Base-by-base conservation (phyloP, 2,797 vertebrate species). In the Myotis findleyi region DNA sequence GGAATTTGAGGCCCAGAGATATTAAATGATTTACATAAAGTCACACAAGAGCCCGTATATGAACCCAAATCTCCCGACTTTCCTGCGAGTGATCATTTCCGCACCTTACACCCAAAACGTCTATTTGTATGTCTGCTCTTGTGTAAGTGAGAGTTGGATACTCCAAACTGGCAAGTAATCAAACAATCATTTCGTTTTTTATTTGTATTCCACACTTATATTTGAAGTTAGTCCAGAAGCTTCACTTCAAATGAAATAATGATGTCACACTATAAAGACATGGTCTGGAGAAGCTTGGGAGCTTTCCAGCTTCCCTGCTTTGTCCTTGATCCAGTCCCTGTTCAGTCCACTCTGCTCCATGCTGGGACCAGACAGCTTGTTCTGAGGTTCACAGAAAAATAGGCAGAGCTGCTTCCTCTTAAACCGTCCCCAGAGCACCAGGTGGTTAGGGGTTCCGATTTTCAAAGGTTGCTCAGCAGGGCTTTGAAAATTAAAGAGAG, bases 391-490 rank as follows among this genome's bases (percentile, higher is more conserved):
- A 83, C 73, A 96, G 88, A 64, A 94, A 89, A 87, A 82, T 23
- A 84, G 66, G 71, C 86, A 80, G 92, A 80, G 33, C 90, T 79
- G 36, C 18, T 38, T 36, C 71, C 5, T 96, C 72, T 87, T 77
- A 89, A 93, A 95, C 82, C 12, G 3, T 89, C 38, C 62, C n/a
- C 55, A 33, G 82, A 96, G 85, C 25, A 16, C 79, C 85, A 93
- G 92, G 92, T 90, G 87, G 93, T 84, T 64, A 86, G 95, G 68
- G 85, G 81, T 51, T 92, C 18, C 27, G 41, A 95, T 88, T 96
- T 96, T 97, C 82, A 97, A 93, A 96, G 92, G 30, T 91, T 96
- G 88, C 93, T 96, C 92, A 91, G 66, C 25, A 83, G 97, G 90
- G 38, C 72, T 93, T 95, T 95, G 92, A 89, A 96, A 94, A 96